Conservation (phyloP, 2,113 vertebrate species). For the Chaetops frenatus region DNA sequence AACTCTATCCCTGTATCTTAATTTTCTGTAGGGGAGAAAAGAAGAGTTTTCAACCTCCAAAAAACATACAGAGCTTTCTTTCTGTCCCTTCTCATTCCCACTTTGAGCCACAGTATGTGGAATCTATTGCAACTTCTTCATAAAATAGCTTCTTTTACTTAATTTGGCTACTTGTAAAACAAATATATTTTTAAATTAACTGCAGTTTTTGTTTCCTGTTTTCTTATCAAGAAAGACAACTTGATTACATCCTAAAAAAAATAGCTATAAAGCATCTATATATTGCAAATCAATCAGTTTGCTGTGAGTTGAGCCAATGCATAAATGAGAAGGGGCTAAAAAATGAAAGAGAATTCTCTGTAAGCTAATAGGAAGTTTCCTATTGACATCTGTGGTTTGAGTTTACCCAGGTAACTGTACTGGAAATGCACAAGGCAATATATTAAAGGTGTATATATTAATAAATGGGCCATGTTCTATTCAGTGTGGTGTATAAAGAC, state of each 20-base stretch:
- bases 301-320: not conserved
- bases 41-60: not conserved
- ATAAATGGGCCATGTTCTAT: not conserved
- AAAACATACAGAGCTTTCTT: not conserved
- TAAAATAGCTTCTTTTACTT: not conserved
- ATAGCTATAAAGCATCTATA: not conserved
- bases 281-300: not conserved
- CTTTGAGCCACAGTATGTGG: not conserved
- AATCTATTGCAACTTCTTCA: not conserved
- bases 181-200: not conserved
- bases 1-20: not conserved
- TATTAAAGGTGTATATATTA: not conserved
- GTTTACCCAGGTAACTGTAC: not conserved
- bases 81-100: not conserved
- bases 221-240: not conserved
- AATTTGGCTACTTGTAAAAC: not conserved
- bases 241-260: not conserved
- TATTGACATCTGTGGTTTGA: not conserved
- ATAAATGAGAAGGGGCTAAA: not conserved
- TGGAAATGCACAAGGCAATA: not conserved
- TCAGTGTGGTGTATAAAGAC: not conserved
- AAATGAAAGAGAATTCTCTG: not conserved
- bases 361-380: not conserved
- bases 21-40: not conserved
- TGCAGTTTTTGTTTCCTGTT: not conserved